Evolutionary conservation across 1,140 invertebrate species (phyloP), one percentile per base, ranked within the genome.

Genomic region (Portunus trituberculatus): DNA sequence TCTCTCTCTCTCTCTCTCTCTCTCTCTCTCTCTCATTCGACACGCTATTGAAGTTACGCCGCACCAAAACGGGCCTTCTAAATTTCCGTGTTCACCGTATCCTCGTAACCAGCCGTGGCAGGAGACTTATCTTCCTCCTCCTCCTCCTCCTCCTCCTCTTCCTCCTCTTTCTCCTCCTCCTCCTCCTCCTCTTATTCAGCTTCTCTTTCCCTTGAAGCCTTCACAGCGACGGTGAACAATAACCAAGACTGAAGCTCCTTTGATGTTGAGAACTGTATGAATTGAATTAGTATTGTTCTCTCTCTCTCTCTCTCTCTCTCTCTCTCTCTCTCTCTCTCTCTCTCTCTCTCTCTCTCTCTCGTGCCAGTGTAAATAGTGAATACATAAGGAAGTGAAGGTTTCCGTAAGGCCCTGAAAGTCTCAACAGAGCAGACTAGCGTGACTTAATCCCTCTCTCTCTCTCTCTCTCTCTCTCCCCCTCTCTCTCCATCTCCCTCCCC

Each of bases 1-100:
- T 76, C 67, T 76, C 67, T 20, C 25, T 76, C 29, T 93, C 46
- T 31, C 92, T 84, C 46, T 93, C 92, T 93, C 92, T 93, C 31
- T 93, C 20, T 39, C 59, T 83, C 92, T 93, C 29, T 14, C 28
- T 39, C 25, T 45, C 82, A 32, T 46, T 89, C 48, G 67, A 25
- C 67, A n/a, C 67, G 52, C 67, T n/a, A n/a, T n/a, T 76, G n/a
- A 76, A 76, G 12, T 76, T 76, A 76, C 67, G 67, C n/a, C 0
- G 20, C 52, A 59, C 10, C 12, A 20, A 20, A 59, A 59, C 52
- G 52, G 52, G 52, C 52, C 52, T 0, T 20, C 52, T 12, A 59
- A 59, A 1, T 59, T 59, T 59, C 16, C 16, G 52, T 59, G 52
- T 59, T 59, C 52, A 59, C 52, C 52, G 52, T 59, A 59, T 20